phyloP scores from a whole-genome alignment of 2,797 vertebrate genomes.

The Sparidentex hasta region DNA sequence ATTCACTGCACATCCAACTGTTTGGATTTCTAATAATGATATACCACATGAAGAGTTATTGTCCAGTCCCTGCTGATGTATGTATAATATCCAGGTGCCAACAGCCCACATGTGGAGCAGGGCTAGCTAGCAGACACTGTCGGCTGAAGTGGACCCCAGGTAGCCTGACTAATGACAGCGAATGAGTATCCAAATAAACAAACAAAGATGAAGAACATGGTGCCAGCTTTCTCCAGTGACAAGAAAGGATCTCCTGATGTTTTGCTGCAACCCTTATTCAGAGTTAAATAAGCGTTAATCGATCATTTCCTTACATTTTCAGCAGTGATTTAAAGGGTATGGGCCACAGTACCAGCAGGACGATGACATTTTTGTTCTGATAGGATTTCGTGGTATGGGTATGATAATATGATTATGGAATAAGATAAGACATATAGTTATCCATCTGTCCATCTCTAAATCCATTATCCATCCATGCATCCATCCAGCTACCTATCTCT shows the following conservation, averaged over 20 bases:
- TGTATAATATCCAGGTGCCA: neutral
- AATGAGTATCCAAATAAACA: neutral
- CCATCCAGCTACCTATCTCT: neutral
- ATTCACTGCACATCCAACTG: neutral
- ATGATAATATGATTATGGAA: neutral
- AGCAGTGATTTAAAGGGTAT: neutral
- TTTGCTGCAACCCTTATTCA: neutral
- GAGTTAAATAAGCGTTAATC: neutral
- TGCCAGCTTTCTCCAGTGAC: neutral
- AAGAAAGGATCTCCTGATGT: neutral
- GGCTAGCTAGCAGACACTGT: neutral
- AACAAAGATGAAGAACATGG: neutral
- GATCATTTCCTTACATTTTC: neutral
- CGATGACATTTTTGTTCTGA: neutral
- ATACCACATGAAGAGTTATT: neutral
- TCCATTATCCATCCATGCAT: slow-evolving; percentile 11
- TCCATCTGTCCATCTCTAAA: slow-evolving; percentile 20
- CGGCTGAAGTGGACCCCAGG: neutral
- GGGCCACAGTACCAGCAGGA: too few species aligned
- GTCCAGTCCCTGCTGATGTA: neutral
- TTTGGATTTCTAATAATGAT: neutral
- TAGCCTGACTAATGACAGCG: neutral
- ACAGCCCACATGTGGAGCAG: neutral
- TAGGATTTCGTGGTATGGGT: neutral
- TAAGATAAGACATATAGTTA: slow-evolving; percentile 11